These are phyloP conservation scores for Brachyptera putata DNA, from an alignment of 2,888 invertebrate genomes.

Conservation along the genomic window DNA sequence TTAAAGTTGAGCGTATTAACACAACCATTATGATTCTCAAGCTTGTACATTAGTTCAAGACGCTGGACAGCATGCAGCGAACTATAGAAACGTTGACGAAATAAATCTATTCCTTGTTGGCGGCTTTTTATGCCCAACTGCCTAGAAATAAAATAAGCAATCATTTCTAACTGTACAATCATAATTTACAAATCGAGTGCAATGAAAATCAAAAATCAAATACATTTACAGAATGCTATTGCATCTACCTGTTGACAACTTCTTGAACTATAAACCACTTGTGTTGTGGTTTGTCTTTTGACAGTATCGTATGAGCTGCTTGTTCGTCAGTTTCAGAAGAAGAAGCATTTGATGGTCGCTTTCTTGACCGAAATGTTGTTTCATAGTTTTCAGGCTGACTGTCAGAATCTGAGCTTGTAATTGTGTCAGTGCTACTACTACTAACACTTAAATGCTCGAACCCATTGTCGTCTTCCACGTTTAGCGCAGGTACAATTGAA, in stretches of 20 bases:
- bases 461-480: no score
- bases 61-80: constrained; percentile 79
- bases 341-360: constrained; percentile 21
- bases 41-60: constrained; percentile 68
- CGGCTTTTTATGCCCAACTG: constrained; percentile 46
- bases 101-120: constrained; percentile 50
- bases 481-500: no score
- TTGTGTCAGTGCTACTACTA: background rate
- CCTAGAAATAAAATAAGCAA: constrained; percentile 33
- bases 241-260: constrained; percentile 61
- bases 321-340: constrained; percentile 31
- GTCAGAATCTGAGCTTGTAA: background rate
- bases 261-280: constrained; percentile 64
- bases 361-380: constrained; percentile 6
- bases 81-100: constrained; percentile 70
- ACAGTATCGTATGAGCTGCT: constrained; percentile 46
- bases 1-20: constrained; percentile 92
- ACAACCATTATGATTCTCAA: constrained; percentile 81
- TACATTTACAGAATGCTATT: no score
- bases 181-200: no score
- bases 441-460: background rate
- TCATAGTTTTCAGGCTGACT: background rate
- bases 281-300: constrained; percentile 61
- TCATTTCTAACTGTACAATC: background rate
- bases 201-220: no score